These are phyloP conservation scores for Bagarius yarrelli DNA, from an alignment of 2,113 vertebrate species.

Conservation along the genomic window DNA sequence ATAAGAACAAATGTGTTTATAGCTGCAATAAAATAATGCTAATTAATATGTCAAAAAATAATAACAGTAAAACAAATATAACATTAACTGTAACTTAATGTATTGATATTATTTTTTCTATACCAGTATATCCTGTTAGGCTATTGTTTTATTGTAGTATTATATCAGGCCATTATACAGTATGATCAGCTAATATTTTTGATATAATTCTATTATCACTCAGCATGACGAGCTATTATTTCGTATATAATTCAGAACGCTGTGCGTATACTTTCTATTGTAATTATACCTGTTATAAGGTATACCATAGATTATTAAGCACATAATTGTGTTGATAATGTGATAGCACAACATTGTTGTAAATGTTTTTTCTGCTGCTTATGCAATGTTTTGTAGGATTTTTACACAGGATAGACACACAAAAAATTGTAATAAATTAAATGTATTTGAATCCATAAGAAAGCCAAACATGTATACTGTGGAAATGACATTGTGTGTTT, in stretches of 20 bases:
- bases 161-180: not conserved
- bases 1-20: not conserved
- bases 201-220: not conserved
- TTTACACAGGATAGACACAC: not conserved
- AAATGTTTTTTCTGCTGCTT: not conserved
- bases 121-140: not conserved
- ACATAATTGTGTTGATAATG: not conserved
- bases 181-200: not conserved
- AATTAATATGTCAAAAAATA: not conserved
- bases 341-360: not conserved
- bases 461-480: not conserved
- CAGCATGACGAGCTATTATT: no score
- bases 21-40: not conserved
- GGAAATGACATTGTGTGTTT: not conserved
- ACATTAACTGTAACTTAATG: conserved; percentile 10
- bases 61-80: not conserved
- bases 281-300: no score
- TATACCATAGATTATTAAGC: not conserved
- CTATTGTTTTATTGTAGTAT: not conserved
- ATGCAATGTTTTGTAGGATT: not conserved
- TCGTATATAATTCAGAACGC: not conserved
- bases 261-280: not conserved
- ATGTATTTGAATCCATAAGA: not conserved
- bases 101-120: not conserved
- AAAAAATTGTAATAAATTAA: conserved; percentile 1